Evolutionary conservation across 1,140 invertebrate species (phyloP).

Genomic region (Procambarus virginalis): DNA sequence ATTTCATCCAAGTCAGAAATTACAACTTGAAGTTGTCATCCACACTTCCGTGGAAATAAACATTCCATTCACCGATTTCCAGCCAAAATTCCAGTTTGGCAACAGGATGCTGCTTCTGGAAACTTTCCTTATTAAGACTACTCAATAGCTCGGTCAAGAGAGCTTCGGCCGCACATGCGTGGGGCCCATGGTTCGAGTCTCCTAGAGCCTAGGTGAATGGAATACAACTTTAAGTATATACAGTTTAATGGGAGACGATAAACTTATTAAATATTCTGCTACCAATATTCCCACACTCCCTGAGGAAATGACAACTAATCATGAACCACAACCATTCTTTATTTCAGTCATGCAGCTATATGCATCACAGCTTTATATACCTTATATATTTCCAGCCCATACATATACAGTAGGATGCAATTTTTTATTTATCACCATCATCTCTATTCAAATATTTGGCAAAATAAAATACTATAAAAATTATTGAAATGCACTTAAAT

Average conservation of each 20-base stretch:
- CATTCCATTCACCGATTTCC: no score
- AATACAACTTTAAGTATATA: not conserved
- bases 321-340: constrained; percentile 33
- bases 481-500: not conserved
- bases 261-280: not conserved
- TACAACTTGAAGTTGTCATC: no score
- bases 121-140: no score
- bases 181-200: no score
- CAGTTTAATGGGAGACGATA: not conserved
- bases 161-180: no score
- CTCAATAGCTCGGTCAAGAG: no score
- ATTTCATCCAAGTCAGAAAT: no score
- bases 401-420: not conserved
- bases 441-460: not conserved
- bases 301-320: constrained; percentile 51
- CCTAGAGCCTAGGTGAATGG: not conserved
- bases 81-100: no score
- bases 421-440: not conserved
- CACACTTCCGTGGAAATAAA: no score
- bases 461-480: not conserved
- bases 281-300: constrained; percentile 38
- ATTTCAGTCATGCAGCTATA: not conserved
- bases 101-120: no score
- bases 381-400: not conserved
- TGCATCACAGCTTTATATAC: not conserved